Percentiles rank a stretch among this genome's conserved stretches.
phyloP scores from a whole-genome alignment of 2,113 vertebrate genomes.

The Tetrax tetrax region DNA sequence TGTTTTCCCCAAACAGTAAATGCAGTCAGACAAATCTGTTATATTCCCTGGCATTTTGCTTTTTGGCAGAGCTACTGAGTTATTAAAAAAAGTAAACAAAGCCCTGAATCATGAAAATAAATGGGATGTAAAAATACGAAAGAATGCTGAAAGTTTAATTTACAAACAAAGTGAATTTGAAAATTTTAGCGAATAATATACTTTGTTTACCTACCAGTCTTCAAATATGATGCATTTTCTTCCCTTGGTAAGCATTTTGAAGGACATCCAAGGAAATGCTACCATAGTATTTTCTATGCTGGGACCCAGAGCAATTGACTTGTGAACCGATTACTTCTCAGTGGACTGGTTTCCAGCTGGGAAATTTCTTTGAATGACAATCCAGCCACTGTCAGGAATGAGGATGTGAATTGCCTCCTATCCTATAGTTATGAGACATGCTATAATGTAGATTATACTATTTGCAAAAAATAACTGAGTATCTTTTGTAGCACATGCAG shows the following conservation, averaged over 20 bases:
- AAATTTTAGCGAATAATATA: neutral
- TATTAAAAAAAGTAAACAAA: neutral
- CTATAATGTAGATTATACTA: neutral
- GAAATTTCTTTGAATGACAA: neutral
- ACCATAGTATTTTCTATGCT: neutral
- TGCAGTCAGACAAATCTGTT: slow-evolving; percentile 27
- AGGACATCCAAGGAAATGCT: neutral
- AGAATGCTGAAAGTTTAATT: neutral
- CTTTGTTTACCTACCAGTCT: neutral
- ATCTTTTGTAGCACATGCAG: neutral
- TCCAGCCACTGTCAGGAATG: neutral
- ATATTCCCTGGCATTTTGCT: neutral
- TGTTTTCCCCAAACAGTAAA: slow-evolving; percentile 22
- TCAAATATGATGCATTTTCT: neutral
- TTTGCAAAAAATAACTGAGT: neutral
- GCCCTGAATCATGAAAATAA: slow-evolving; percentile 4
- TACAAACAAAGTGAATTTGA: neutral
- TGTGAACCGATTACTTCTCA: neutral
- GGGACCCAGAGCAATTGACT: neutral
- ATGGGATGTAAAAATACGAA: slow-evolving; percentile 10
- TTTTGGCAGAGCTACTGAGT: neutral
- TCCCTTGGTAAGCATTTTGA: neutral
- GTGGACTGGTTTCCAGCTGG: neutral
- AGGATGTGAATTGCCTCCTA: neutral
- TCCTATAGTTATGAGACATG: neutral